phyloP scores from a whole-genome alignment of 2,797 vertebrate species.

The Thalassophryne amazonica region DNA sequence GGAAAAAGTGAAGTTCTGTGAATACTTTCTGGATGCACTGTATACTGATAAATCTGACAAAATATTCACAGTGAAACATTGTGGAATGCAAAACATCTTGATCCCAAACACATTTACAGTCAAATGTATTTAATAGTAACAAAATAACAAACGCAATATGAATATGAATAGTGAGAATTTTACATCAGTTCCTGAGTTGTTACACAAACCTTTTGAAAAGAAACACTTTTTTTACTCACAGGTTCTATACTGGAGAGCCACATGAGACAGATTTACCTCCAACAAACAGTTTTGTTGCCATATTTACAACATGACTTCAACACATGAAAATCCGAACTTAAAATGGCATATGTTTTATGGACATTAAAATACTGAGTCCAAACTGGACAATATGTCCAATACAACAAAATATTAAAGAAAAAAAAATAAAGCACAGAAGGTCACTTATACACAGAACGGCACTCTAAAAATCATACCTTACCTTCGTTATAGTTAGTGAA shows the following conservation, averaged over 20 bases:
- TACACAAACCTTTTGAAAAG: constrained; percentile 73
- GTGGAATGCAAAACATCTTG: constrained; percentile 9
- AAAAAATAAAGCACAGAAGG: constrained; percentile 80
- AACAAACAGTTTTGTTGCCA: constrained; percentile 56
- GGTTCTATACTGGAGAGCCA: constrained; percentile 83
- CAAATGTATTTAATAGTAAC: constrained; percentile 73
- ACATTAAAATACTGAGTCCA: constrained; percentile 61
- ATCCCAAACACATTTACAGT: constrained; percentile 23
- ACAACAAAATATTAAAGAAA: constrained; percentile 68
- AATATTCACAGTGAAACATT: constrained; percentile 5
- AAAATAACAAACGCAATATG: constrained; percentile 70
- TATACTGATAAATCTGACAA: not conserved
- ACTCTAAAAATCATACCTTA: constrained; percentile 71
- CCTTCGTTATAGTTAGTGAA: constrained; percentile 61
- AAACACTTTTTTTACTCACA: constrained; percentile 83
- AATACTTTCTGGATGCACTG: too few relatives aligned
- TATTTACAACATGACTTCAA: constrained; percentile 81
- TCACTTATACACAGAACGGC: constrained; percentile 81
- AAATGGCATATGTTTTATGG: constrained; percentile 65
- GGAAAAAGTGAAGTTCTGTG: too few relatives aligned
- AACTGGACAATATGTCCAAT: constrained; percentile 81
- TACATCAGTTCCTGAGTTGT: constrained; percentile 79
- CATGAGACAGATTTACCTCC: constrained; percentile 73
- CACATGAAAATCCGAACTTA: constrained; percentile 78
- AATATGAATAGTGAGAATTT: constrained; percentile 68